Evolutionary conservation across 2,797 vertebrate species (phyloP), one percentile per base, ranked within the genome.

Genomic region (Amniataba percoides): DNA sequence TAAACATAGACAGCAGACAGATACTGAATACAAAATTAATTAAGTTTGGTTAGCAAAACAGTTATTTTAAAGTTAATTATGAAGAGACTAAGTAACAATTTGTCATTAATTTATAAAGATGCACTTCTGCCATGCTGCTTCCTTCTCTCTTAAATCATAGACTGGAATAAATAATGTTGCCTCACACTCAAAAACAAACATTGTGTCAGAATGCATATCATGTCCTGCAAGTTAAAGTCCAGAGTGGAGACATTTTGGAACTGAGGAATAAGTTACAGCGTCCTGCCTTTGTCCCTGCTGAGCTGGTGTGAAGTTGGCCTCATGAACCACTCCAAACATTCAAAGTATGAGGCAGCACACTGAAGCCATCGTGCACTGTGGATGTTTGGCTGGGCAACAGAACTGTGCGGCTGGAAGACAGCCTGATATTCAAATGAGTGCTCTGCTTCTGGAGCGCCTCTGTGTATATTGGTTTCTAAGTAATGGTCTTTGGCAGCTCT

Each of bases 301-400:
- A 19, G 7, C 53, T 43, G 53, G 12, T 67, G 70, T 65, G 65
- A 16, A 15, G 43, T 13, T 42, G 19, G 36, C 25, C 21, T 7
- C 13, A 21, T 23, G 49, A 60, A 58, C 34, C 15, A 2, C 43
- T 71, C 52, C 68, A 70, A 70, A 56, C 66, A 71, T 75, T 51
- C 69, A 3, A 65, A 73, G 62, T 60, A 48, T 55, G 65, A 62
- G 53, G 56, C 73, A 36, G 57, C 60, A 70, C 23, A 1, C 13
- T 52, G 46, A 56, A 52, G 12, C 46, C 49, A 11, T 43, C 18
- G 1, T 57, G 36, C 8, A 12, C n/a, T 34, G 56, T 60, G 70
- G 55, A 23, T 56, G 52, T 53, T 39, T 45, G 56, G 43, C 49
- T 23, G 31, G 49, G 57, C 13, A 23, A 3, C 46, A 56, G 46